These are phyloP conservation scores for Colinus virginianus DNA, from an alignment of 2,113 vertebrate genomes.

Conservation along the genomic window DNA sequence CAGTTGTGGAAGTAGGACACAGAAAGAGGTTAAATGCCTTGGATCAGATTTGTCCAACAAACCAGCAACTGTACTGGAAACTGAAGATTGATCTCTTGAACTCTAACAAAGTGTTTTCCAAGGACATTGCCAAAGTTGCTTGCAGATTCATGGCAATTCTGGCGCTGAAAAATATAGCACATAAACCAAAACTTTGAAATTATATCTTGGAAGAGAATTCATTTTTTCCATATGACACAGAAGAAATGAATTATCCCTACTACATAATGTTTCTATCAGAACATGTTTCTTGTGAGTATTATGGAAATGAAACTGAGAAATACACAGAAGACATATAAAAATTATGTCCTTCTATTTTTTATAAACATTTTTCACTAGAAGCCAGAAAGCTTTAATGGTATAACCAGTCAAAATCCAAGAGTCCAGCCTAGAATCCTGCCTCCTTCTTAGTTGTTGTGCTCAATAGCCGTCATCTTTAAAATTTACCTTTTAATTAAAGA, in stretches of 20 bases:
- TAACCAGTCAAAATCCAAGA: not conserved
- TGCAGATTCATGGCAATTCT: not conserved
- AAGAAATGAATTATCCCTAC: not conserved
- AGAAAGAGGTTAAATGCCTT: not conserved
- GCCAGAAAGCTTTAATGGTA: not conserved
- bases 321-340: not conserved
- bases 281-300: not conserved
- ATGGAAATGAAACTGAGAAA: not conserved
- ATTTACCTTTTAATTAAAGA: slow-evolving; percentile 20
- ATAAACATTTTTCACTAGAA: not conserved
- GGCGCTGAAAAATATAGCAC: not conserved
- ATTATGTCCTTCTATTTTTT: not conserved
- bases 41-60: not conserved
- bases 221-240: not conserved
- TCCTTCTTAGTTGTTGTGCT: not conserved
- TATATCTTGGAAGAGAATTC: not conserved
- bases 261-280: not conserved
- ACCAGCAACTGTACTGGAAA: not conserved
- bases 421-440: not conserved
- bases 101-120: not conserved
- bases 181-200: not conserved
- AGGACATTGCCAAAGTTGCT: not conserved
- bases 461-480: not conserved
- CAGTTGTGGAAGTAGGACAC: not conserved
- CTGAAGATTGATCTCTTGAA: not conserved